These are phyloP conservation scores for Grapholita molesta DNA, from an alignment of 1,140 invertebrate genomes.

Conservation along the genomic window DNA sequence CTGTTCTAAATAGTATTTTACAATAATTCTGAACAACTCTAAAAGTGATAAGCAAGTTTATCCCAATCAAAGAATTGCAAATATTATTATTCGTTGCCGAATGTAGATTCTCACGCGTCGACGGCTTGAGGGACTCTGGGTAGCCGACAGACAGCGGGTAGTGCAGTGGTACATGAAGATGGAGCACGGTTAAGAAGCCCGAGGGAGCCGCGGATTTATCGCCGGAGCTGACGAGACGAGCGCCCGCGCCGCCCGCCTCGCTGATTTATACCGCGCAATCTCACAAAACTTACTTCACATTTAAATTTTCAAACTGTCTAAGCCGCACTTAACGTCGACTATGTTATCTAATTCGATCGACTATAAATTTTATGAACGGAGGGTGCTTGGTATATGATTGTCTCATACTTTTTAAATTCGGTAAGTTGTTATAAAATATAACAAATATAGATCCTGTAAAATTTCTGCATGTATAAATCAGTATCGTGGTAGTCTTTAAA, in stretches of 20 bases:
- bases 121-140: neutral
- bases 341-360: conserved; percentile 77
- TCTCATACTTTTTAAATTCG: too few species aligned
- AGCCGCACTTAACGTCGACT: conserved; percentile 73
- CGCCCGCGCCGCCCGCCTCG: conserved; percentile 35
- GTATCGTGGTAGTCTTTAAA: too few species aligned
- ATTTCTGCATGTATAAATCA: too few species aligned
- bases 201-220: conserved; percentile 73
- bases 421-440: too few species aligned
- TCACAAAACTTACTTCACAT: conserved; percentile 78
- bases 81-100: neutral
- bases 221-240: conserved; percentile 33
- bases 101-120: neutral
- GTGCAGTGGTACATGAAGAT: conserved; percentile 45
- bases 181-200: conserved; percentile 63
- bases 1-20: too few species aligned
- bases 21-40: too few species aligned
- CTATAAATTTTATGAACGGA: conserved; percentile 77
- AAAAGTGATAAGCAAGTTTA: too few species aligned
- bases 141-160: conserved; percentile 1
- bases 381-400: conserved; percentile 46
- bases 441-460: too few species aligned
- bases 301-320: conserved; percentile 78
- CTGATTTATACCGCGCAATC: conserved; percentile 76
- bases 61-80: too few species aligned